phyloP scores from a whole-genome alignment of 1,140 invertebrate species.

The Lepidostoma basale region DNA sequence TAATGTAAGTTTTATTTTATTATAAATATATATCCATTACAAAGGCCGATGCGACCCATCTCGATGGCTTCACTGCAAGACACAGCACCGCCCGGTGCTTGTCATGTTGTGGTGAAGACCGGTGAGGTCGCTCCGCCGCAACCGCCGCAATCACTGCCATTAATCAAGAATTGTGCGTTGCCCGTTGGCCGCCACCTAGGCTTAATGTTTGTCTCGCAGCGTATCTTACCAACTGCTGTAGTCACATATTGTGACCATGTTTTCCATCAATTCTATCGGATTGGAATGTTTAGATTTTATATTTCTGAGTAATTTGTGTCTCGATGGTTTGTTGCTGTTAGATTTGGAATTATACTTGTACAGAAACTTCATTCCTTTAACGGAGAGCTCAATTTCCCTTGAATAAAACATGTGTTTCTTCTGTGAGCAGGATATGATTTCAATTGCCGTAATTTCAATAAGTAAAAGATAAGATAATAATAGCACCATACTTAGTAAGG shows the following conservation, averaged over 20 bases:
- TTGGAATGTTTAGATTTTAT: not conserved
- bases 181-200: conserved; percentile 25
- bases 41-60: not conserved
- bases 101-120: no score
- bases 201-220: conserved; percentile 22
- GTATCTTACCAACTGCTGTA: no score
- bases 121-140: no score
- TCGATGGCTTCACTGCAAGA: not conserved
- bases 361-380: not conserved
- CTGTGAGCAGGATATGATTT: no score
- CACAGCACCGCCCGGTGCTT: conserved; percentile 4
- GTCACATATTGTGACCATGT: not conserved
- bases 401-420: no score
- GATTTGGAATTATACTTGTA: not conserved
- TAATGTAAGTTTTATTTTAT: not conserved
- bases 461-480: no score
- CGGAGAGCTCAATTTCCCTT: not conserved
- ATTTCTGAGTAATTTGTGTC: not conserved
- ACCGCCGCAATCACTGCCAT: conserved; percentile 44
- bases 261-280: conserved; percentile 3
- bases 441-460: no score
- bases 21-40: not conserved
- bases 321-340: not conserved
- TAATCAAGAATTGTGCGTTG: conserved; percentile 32
- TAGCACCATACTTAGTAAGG: no score